Evolutionary conservation across 1,140 invertebrate species (phyloP), one percentile per base, ranked within the genome.

Genomic region (Ceratitis capitata): DNA sequence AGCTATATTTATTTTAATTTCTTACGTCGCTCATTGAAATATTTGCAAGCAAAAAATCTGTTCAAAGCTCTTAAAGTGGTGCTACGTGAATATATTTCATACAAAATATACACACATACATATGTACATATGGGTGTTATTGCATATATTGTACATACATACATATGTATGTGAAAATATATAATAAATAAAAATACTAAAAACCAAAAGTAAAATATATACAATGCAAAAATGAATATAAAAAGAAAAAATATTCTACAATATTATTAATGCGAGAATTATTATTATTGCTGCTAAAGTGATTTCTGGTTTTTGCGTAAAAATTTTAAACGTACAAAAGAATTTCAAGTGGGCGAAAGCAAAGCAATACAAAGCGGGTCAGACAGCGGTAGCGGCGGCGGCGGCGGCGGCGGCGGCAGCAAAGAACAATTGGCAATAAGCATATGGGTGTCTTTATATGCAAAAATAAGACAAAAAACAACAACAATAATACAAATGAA

Each of bases 291-390:
- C 14, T 47, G 35, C 39, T 45, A n/a, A 45, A 78, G 69, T 78
- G 69, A 45, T 78, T 69, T 35, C 61, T 35, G 61, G 61, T 69
- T 69, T 78, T 78, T 78, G 69, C 69, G 39, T 12, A 78, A 78
- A 78, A 45, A 78, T 78, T n/a, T 78, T 78, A 45, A 78, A 78
- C 35, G n/a, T 78, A 35, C n/a, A 47, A 74, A 61, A 78, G 39
- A 78, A 45, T 78, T 69, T 69, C 61, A 69, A 78, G 69, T 78
- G 69, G 69, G 69, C 69, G 69, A 45, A 42, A 26, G 69, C n/a
- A 19, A 78, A 78, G 69, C 39, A 69, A 29, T 16, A 69, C 32
- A 78, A 78, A 78, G 69, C 69, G 69, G 69, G 69, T 78, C 69
- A 64, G 32, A 7, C 29, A 56, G 51, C 51, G 23, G n/a, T 14